Evolutionary conservation across 2,797 vertebrate genomes (phyloP).

Genomic region (Macrochelys suwanniensis): DNA sequence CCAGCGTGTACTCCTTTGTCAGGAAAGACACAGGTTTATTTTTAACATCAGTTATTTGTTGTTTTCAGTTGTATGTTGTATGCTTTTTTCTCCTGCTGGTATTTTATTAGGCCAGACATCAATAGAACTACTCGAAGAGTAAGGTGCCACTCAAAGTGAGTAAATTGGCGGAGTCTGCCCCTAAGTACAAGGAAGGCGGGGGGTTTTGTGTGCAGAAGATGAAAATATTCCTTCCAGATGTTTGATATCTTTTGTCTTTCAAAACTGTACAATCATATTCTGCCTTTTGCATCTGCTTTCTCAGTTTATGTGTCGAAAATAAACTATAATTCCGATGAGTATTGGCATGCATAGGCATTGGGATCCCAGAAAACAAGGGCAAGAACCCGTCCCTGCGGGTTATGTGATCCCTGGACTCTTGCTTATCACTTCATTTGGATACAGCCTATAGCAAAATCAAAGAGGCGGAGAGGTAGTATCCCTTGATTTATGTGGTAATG

Average conservation of each 20-base stretch:
- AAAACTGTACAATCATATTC: neutral
- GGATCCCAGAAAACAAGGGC: neutral
- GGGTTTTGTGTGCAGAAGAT: no score
- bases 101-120: neutral
- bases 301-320: neutral
- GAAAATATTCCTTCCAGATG: neutral
- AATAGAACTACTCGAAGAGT: neutral
- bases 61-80: neutral
- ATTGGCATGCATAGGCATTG: neutral
- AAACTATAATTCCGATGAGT: neutral
- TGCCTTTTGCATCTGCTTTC: conserved; percentile 14
- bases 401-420: neutral
- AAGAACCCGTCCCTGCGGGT: no score
- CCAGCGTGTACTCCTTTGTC: neutral
- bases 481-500: neutral
- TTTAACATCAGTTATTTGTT: neutral
- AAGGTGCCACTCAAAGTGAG: neutral
- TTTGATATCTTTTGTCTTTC: neutral
- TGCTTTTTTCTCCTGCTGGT: neutral
- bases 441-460: neutral
- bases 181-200: neutral
- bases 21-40: neutral
- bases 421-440: neutral
- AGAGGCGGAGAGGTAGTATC: neutral
- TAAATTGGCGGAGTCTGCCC: neutral